These are phyloP conservation scores for Hormaphis cornu DNA, from an alignment of 1,140 invertebrate species.

Conservation along the genomic window DNA sequence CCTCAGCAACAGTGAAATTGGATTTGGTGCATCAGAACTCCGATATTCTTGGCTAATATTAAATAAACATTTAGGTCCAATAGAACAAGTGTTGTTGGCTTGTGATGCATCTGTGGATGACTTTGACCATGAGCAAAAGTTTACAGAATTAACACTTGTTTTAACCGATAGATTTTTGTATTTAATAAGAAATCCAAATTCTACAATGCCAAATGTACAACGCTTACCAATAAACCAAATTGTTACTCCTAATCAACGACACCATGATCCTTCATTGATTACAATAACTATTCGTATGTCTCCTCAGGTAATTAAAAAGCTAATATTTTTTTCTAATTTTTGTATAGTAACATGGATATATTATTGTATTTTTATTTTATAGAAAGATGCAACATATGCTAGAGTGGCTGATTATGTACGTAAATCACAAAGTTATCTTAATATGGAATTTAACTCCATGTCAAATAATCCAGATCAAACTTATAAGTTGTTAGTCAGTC, in stretches of 20 bases:
- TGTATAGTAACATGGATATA: not conserved
- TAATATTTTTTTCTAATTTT: not conserved
- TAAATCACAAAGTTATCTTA: constrained; percentile 20
- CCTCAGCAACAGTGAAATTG: not conserved
- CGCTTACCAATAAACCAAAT: constrained; percentile 23
- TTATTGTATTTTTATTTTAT: not conserved
- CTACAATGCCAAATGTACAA: not conserved
- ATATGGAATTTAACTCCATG: not conserved
- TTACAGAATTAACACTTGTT: constrained; percentile 2
- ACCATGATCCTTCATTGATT: constrained; percentile 10
- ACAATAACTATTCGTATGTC: constrained; percentile 18
- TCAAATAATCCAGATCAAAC: constrained; percentile 9
- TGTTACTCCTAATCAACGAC: constrained; percentile 3
- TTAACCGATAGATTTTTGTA: constrained; percentile 19
- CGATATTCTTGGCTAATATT: constrained; percentile 27
- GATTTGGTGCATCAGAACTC: constrained; percentile 7
- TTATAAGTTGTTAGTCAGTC: constrained; percentile 2
- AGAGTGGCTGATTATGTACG: constrained; percentile 25
- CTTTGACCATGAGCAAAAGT: not conserved
- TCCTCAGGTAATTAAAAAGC: not conserved
- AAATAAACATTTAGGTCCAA: not conserved
- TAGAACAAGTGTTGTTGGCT: not conserved
- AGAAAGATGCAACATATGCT: constrained; percentile 12
- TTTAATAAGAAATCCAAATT: constrained; percentile 21
- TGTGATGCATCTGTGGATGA: constrained; percentile 19